Base-by-base conservation (phyloP, 2,113 vertebrate genomes). In the Tyrannus savana region DNA sequence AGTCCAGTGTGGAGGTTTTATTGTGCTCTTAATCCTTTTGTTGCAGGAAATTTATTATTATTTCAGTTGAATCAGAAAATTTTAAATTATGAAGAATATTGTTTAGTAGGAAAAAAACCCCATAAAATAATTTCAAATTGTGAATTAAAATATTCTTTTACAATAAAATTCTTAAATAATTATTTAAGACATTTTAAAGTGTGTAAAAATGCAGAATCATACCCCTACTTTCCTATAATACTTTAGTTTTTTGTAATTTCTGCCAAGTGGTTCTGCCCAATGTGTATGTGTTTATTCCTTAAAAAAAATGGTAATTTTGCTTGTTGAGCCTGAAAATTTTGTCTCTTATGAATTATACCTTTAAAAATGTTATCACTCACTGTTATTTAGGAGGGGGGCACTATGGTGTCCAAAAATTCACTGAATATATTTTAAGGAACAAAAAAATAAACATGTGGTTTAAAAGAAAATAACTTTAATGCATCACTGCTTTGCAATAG, bases 91-190 rank as follows among this genome's bases (percentile, higher is more conserved):
- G 3, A 83, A 35, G 8, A 53, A 14, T 35, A 56, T 6, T 42
- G 4, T 11, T 53, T 3, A 68, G 17, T 22, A 50, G 53, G 2
- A 59, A 75, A 71, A 53, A n/a, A 0, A 0, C 2, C 8, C 8
- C 22, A n/a, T 63, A 37, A 84, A 81, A 42, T 7, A 22, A 16
- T 30, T 73, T 73, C 39, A 78, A 56, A 52, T 21, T 44, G 14
- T 35, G 10, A 66, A 30, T 53, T 2, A 55, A 77, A 66, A 39
- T 2, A 23, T 25, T 33, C 0, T n/a, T 87, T 82, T 46, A 73
- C 12, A 52, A 49, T 47, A 79, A 46, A 49, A 33, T 39, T 52
- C 4, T 15, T 56, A 63, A 3, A 35, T 7, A 78, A 50, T 19
- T 16, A 69, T 81, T 30, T 50, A 22, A 78, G 4, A 44, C 12